Base-by-base conservation (phyloP, 2,888 invertebrate genomes). In the Hyposoter didymator region DNA sequence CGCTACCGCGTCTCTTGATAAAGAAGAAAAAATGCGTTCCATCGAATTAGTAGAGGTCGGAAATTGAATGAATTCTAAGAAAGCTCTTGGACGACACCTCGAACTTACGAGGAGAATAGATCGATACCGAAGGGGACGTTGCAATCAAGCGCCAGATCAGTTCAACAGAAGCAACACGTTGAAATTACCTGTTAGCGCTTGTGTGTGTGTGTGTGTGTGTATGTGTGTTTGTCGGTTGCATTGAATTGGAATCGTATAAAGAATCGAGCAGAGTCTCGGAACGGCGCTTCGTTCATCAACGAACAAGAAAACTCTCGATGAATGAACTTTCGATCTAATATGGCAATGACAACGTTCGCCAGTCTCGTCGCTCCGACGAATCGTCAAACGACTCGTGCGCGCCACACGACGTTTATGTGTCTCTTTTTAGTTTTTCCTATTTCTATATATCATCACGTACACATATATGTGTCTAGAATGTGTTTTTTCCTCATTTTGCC, bases 281-380 rank as follows among this genome's bases (percentile, higher is more conserved):
- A 59, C 69, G 76, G 62, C 70, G 39, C 66, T 45, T 49, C 45
- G 74, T 89, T 82, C 74, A 74, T 47, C 87, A 78, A n/a, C 78
- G 85, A 84, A 70, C 87, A 89, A 90, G 89, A 91, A 90, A 89
- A 88, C 84, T 84, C 88, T 91, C 90, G 90, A 92, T 92, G 92
- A 92, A 92, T 92, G 92, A 91, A 92, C 88, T 87, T 87, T 85
- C 66, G 59, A 43, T 43, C 74, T 43, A 59, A 67, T 81, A 75
- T 74, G 67, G 76, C 84, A 72, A 81, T 72, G 70, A 64, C 73
- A 72, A 75, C 45, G 45, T 52, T 76, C 47, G 49, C 70, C 78
- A 72, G 70, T 67, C 80, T 78, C 55, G 82, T 78, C 59, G 74
- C 64, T 79, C 69, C 28, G 69, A 45, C 52, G 78, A 74, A 74